Base-by-base conservation (phyloP, 2,113 vertebrate species). In the Pelecanoides urinatrix region DNA sequence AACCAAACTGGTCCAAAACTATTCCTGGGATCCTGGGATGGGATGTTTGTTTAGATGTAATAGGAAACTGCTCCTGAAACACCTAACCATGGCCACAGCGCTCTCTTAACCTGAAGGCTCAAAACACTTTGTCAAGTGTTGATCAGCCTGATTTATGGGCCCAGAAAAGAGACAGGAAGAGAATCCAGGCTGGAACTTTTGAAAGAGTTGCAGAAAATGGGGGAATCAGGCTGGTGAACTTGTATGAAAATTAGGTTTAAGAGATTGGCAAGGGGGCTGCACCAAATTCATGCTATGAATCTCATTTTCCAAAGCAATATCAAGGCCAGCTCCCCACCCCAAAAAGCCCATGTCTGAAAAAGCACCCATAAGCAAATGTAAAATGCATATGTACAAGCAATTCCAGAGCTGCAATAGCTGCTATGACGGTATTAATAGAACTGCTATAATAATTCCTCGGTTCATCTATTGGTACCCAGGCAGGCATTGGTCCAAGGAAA, bases 81-180 rank as follows among this genome's bases (percentile, higher is more conserved):
- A 21, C 25, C 13, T 65, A 77, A 34, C 19, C 2, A 1, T 12
- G 25, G 45, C 27, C 12, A 4, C 7, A 58, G 63, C 0, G 0
- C 9, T n/a, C 12, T 47, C 18, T 34, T 66, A 61, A 71, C 4
- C 19, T 25, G 38, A 87, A n/a, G 21, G 34, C 45, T 58, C 40
- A 52, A 77, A 88, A 34, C 5, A 4, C 16, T 73, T 59, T 7
- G 5, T 36, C 19, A 45, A 13, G 25, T 27, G 6, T 25, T 36
- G 22, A 18, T 52, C 36, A 49, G 30, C 9, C 63, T 34, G 16
- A 25, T 3, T 19, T 40, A 7, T 0, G 2, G 45, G 38, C 17
- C 13, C 26, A 73, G 40, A 76, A 73, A 77, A 76, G 21, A 74
- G 16, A 6, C 4, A 11, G 40, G 44, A 74, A 70, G 50, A 52